Evolutionary conservation across 2,888 invertebrate genomes (phyloP).

Genomic region (Folsomia manolachei): DNA sequence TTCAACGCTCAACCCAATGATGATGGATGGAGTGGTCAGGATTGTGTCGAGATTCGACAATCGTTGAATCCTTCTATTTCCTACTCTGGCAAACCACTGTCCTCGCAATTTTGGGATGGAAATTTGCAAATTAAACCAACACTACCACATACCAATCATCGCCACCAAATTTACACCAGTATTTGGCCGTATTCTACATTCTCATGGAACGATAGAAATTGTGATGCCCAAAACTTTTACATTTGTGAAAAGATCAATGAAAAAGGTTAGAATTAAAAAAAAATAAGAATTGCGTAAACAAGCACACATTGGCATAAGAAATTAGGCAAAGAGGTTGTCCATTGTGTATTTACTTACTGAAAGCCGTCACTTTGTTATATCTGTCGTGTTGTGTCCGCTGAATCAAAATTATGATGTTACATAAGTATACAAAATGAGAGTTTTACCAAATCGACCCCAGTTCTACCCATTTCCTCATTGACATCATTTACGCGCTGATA

Average conservation of each 20-base stretch:
- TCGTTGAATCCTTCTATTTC: slow-evolving; percentile 17
- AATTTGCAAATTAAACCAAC: slow-evolving; percentile 7
- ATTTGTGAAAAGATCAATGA: slow-evolving; percentile 46
- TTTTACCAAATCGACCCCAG: no score
- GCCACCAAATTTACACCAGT: slow-evolving; percentile 20
- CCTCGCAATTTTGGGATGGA: not conserved
- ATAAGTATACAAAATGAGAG: no score
- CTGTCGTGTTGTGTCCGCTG: no score
- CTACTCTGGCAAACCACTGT: slow-evolving; percentile 10
- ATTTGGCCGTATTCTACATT: slow-evolving; percentile 35
- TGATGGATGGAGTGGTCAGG: slow-evolving; percentile 53
- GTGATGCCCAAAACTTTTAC: slow-evolving; percentile 49
- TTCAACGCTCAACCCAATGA: slow-evolving; percentile 55
- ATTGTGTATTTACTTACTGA: no score
- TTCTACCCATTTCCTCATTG: no score
- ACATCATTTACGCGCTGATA: no score
- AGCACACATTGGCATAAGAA: no score
- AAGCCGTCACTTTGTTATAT: no score
- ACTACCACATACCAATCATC: slow-evolving; percentile 14
- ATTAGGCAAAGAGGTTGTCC: no score
- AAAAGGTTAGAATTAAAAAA: slow-evolving; percentile 39
- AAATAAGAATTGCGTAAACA: not conserved
- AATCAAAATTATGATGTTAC: no score
- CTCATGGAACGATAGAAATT: slow-evolving; percentile 50
- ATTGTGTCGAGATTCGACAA: slow-evolving; percentile 55